Evolutionary conservation across 2,797 vertebrate species (phyloP), one percentile per base, ranked within the genome.

Genomic region (Acipenser oxyrinchus): DNA sequence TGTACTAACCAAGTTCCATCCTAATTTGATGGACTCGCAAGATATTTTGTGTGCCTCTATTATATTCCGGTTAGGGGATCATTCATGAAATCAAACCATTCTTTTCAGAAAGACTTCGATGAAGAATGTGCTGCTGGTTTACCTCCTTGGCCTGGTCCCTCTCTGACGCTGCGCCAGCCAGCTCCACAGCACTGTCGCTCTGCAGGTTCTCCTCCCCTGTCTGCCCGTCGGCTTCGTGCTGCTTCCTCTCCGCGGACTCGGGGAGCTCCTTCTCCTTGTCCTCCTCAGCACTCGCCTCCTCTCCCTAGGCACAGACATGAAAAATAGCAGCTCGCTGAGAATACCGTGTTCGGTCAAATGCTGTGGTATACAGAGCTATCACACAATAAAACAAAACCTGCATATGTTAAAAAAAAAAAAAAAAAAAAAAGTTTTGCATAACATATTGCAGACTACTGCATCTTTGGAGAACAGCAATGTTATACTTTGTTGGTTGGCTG

Each of bases 121-220:
- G 37, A 37, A 37, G 37, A 2, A 4, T 51, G n/a, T 66, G 37
- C 37, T 37, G 37, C 37, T 37, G 37, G 48, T 64, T 23, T 79
- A 98, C 97, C 94, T 99, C 95, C 81, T 95, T 94, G 12, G 91
- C 93, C 4, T 92, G 81, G 60, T 98, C 95, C 75, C 64, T 92
- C 82, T 98, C 92, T 0, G 94, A 91, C 0, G 91, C 91, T 0
- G 91, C 87, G 69, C 97, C 97, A 23, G 92, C 95, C 78, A 96
- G 78, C 79, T 99, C 95, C 75, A 93, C 81, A 0, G 96, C 96
- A 0, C 83, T 88, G 0, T 93, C 83, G 1, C 94, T 96, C 88
- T 99, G 97, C 68, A 97, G 48, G 9, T 86, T 97, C 73, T 98
- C 87, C 70, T 93, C 86, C 60, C 93, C 93, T 0, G 93, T 94